These are phyloP conservation scores for Acleris holmiana DNA, from an alignment of 2,888 invertebrate species.

Conservation along the genomic window DNA sequence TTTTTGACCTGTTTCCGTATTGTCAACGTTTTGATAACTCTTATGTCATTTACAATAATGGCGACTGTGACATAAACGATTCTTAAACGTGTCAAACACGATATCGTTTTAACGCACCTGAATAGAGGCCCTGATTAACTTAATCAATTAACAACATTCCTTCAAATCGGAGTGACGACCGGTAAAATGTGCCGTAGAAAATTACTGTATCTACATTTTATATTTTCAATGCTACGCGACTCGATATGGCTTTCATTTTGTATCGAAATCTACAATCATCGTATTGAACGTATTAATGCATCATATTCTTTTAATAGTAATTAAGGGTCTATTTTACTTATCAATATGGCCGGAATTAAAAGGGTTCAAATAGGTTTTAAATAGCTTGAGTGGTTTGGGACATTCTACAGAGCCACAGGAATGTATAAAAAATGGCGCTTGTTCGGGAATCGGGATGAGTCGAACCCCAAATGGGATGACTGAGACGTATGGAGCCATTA, in stretches of 20 bases:
- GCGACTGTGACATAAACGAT: no score
- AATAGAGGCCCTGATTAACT: no score
- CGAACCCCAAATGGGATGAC: neutral
- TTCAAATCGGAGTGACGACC: constrained; percentile 21
- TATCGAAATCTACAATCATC: neutral
- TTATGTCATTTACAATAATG: no score
- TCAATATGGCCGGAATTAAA: constrained; percentile 18
- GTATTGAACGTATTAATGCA: constrained; percentile 23
- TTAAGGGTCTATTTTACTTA: constrained; percentile 21
- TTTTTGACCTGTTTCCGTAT: no score
- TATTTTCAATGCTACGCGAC: no score
- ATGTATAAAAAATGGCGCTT: constrained; percentile 4
- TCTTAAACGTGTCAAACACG: no score
- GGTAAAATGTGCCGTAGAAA: constrained; percentile 25
- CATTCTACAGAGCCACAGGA: neutral
- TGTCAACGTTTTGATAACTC: no score
- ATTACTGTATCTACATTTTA: neutral
- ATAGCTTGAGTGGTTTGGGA: constrained; percentile 1
- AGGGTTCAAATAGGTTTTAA: constrained; percentile 20
- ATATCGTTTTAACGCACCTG: no score
- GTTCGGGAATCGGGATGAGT: neutral
- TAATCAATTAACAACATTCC: constrained; percentile 37
- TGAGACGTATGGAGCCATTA: neutral
- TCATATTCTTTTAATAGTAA: constrained; percentile 18
- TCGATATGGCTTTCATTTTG: no score